Conservation (phyloP, 2,797 vertebrate genomes). For the Schizothorax lantsangensis region DNA sequence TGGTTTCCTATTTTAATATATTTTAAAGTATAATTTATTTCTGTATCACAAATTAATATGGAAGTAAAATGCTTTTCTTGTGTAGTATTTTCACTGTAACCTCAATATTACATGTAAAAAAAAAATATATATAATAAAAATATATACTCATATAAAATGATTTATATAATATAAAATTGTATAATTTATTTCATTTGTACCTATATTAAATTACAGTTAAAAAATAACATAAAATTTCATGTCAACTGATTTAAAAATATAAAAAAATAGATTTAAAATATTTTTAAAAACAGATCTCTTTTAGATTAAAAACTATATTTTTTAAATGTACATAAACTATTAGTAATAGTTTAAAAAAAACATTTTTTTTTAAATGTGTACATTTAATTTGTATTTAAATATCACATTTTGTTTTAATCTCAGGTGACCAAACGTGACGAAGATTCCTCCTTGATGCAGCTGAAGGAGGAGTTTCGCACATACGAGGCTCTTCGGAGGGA, state of each 20-base stretch:
- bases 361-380: background rate
- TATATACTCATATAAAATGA: no score
- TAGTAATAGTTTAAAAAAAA: background rate
- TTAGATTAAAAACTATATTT: no score
- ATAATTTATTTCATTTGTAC: background rate
- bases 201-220: background rate
- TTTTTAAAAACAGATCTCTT: no score
- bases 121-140: no score
- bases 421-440: conserved; percentile 99
- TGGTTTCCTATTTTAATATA: no score
- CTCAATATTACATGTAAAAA: no score
- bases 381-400: background rate
- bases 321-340: background rate
- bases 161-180: no score
- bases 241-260: background rate
- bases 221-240: background rate
- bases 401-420: background rate
- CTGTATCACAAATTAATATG: no score
- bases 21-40: no score
- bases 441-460: conserved; percentile 97
- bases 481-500: conserved; percentile 95
- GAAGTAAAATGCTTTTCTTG: no score
- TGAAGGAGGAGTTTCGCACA: conserved; percentile 97
- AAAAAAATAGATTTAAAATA: no score
- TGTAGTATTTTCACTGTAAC: no score